phyloP scores from a whole-genome alignment of 2,113 vertebrate genomes.

The Stomatorhinus ivindoensis region DNA sequence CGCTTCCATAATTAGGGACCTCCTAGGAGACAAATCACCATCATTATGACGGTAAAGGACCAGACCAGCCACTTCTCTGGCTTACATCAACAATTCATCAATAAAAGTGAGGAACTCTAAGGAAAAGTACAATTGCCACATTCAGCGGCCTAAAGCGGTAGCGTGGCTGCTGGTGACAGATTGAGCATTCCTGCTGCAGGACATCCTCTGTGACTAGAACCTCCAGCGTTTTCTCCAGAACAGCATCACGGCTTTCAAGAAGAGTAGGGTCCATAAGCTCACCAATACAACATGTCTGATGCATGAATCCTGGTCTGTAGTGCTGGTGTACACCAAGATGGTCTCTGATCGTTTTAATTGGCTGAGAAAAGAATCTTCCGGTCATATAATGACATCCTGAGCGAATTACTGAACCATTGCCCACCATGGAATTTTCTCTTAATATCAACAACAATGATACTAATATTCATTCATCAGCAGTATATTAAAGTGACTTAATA shows the following conservation, averaged over 20 bases:
- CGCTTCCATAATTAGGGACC: not conserved
- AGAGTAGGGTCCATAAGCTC: not conserved
- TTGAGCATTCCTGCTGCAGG: not conserved
- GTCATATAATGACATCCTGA: not conserved
- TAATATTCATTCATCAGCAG: not conserved
- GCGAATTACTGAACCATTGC: not conserved
- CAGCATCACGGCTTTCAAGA: not conserved
- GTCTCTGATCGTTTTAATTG: not conserved
- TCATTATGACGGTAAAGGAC: slow-evolving; percentile 4
- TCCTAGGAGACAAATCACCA: not conserved
- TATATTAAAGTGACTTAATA: not conserved
- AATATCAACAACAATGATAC: slow-evolving; percentile 1
- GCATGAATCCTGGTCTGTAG: not conserved
- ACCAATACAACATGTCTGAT: not conserved
- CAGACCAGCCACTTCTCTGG: not conserved
- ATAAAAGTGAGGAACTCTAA: not conserved
- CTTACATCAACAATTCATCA: slow-evolving; percentile 11
- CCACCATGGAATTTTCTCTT: not conserved
- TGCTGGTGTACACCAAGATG: not conserved
- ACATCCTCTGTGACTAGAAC: not conserved
- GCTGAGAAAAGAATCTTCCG: not conserved
- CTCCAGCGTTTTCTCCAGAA: not conserved
- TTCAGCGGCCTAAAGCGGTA: not conserved
- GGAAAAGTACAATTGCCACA: not conserved
- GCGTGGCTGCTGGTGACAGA: not conserved